These are phyloP conservation scores for Sciurus vulgaris DNA, from an alignment of 2,797 vertebrate species.

Conservation along the genomic window DNA sequence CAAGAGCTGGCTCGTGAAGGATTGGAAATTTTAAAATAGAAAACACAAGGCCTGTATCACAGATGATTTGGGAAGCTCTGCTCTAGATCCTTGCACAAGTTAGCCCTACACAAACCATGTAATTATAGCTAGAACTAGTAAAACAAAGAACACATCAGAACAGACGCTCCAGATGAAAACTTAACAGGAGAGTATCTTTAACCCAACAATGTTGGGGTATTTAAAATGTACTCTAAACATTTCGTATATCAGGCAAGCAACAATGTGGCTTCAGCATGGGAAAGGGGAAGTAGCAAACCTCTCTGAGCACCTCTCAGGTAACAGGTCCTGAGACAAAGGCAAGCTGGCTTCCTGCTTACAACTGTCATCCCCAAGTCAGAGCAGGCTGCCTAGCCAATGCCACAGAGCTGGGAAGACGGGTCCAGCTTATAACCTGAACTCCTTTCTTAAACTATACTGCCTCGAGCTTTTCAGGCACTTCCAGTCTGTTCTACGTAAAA, in stretches of 20 bases:
- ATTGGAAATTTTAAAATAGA: neutral
- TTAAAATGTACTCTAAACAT: slow-evolving; percentile 5
- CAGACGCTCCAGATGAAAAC: neutral
- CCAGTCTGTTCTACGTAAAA: slow-evolving; percentile 26
- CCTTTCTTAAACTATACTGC: neutral
- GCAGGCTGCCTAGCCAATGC: neutral
- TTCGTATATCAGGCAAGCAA: neutral
- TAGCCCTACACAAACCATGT: neutral
- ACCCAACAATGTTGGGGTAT: neutral
- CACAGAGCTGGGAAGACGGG: neutral
- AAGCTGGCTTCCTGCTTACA: neutral
- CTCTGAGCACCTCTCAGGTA: neutral
- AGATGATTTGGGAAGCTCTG: neutral
- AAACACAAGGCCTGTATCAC: neutral
- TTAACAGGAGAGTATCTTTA: neutral
- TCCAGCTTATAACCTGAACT: neutral
- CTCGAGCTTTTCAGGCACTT: neutral
- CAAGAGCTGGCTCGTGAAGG: neutral
- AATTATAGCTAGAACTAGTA: neutral
- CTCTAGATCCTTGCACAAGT: neutral
- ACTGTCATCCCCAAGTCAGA: neutral
- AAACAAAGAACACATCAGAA: slow-evolving; percentile 1
- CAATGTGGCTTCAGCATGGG: neutral
- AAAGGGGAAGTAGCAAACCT: neutral
- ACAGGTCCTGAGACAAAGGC: neutral